Evolutionary conservation across 2,113 vertebrate genomes (phyloP), one percentile per base, ranked within the genome.

Genomic region (Echinops telfairi): DNA sequence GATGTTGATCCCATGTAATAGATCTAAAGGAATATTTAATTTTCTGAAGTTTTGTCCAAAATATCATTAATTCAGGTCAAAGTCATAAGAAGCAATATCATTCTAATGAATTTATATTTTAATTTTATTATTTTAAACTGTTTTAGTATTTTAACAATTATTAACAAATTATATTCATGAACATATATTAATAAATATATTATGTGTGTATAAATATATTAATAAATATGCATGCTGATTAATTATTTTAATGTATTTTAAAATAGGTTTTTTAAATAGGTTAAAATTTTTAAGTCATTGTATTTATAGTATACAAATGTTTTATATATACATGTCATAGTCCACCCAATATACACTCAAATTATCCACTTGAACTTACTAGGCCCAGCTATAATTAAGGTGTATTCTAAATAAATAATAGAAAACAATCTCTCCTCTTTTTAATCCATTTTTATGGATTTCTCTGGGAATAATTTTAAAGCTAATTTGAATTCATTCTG

Each of bases 61-160:
- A 78, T 77, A 73, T 79, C 14, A 79, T 70, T 89, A n/a, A 82
- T 77, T 53, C 47, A 53, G 9, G 47, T 53, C 47, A 53, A 81
- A 75, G 47, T 6, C 47, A 53, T 53, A 57, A 89, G 3, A 11
- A 19, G 6, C 58, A 79, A 20, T 85, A 77, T 40, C 19, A 81
- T 58, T 90, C 12, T 43, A 95, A 75, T 68, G 60, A 43, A 82
- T 36, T 29, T 81, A 85, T 7, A 83, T 62, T 92, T 60, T 92
- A 91, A 84, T 84, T 89, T 62, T 0, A 86, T n/a, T 8, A 92
- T 88, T 95, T 71, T 53, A 95, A 90, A 62, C 89, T 90, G 78
- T 75, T 66, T 90, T 88, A 85, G 25, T 76, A 71, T 87, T 87
- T 94, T 17, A 40, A 68, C 15, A 81, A 60, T 90, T 64, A 81